phyloP scores from a whole-genome alignment of 2,113 vertebrate genomes.

The Sphyrna mokarran region DNA sequence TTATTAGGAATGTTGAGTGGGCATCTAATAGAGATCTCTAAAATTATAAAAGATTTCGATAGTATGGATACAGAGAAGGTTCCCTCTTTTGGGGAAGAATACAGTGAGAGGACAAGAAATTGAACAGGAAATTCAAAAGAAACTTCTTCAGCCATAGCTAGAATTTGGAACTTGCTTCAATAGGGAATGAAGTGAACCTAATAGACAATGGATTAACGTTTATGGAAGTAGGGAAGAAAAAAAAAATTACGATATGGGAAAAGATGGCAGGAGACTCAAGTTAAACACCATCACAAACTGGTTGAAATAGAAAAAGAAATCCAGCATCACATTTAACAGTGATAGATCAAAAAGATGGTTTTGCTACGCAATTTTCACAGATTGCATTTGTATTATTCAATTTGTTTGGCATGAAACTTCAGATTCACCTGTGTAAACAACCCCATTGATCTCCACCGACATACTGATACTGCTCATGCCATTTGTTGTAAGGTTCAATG shows the following conservation, averaged over 20 bases:
- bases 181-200: not conserved
- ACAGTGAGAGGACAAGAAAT: not conserved
- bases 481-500: constrained; percentile 60
- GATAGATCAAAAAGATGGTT: not conserved
- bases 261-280: not conserved
- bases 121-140: not conserved
- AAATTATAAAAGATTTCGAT: not conserved
- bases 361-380: not conserved
- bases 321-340: not conserved
- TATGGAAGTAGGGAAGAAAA: not conserved
- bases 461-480: constrained; percentile 88
- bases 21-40: not conserved
- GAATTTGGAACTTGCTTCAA: not conserved
- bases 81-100: not conserved
- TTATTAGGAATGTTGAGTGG: not conserved
- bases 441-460: constrained; percentile 90
- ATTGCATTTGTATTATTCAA: not conserved
- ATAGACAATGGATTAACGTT: not conserved
- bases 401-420: not conserved
- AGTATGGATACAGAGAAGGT: not conserved
- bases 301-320: not conserved
- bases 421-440: constrained; percentile 78
- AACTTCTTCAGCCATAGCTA: not conserved
- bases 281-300: not conserved
- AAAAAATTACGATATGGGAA: no score